phyloP scores from a whole-genome alignment of 2,113 vertebrate genomes.

The Lucifuga dentata region DNA sequence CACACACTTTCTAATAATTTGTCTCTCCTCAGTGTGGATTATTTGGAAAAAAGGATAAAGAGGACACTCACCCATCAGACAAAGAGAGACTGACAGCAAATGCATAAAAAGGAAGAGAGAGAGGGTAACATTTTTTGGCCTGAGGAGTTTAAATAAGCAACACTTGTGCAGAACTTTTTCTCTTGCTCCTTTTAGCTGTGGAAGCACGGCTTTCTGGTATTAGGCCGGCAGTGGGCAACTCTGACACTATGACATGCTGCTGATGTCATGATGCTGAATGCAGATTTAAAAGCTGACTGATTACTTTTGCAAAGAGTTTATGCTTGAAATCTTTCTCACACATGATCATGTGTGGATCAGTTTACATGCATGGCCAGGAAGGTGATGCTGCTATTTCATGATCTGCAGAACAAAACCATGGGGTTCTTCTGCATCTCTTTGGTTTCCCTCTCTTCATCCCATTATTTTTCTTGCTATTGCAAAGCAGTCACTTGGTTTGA shows the following conservation, averaged over 20 bases:
- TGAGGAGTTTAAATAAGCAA: conserved; percentile 79
- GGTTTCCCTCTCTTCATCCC: conserved; percentile 15
- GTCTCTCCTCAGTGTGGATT: conserved; percentile 93
- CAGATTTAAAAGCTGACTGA: conserved; percentile 19
- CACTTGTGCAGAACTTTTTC: conserved; percentile 73
- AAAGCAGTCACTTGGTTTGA: conserved; percentile 35
- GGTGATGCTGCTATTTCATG: conserved; percentile 35
- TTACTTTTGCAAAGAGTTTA: conserved; percentile 21
- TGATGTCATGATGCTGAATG: conserved; percentile 1
- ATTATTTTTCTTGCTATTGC: conserved; percentile 17
- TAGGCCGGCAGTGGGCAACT: conserved; percentile 17
- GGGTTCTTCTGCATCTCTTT: conserved; percentile 38
- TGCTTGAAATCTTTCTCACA: conserved; percentile 28
- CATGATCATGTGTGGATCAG: conserved; percentile 50
- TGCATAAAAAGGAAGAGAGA: conserved; percentile 85
- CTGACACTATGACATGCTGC: conserved; percentile 28
- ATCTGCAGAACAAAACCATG: conserved; percentile 14
- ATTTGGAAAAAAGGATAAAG: conserved; percentile 96
- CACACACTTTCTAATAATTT: conserved; percentile 88
- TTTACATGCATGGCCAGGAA: conserved; percentile 66
- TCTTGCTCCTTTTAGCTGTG: conserved; percentile 42
- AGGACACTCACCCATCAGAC: conserved; percentile 91
- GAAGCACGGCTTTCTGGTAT: conserved; percentile 53
- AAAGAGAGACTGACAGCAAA: conserved; percentile 98
- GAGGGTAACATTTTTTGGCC: conserved; percentile 64